Evolutionary conservation across 2,797 vertebrate genomes (phyloP).

Genomic region (Betta splendens): DNA sequence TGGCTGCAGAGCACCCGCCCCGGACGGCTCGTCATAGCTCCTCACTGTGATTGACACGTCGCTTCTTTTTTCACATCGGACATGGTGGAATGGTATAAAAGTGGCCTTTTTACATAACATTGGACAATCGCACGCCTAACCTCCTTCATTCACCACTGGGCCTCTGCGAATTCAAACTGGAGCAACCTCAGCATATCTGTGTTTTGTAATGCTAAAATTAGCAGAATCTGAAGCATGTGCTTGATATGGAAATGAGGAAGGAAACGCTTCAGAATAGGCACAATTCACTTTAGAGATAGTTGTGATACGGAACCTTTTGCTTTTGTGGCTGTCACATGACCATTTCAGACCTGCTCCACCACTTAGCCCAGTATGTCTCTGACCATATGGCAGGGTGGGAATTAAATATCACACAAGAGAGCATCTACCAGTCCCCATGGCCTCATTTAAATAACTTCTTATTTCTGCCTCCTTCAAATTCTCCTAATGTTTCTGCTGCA

Average conservation of each 20-base stretch:
- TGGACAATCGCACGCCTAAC: conserved; percentile 69
- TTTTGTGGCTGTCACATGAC: background rate
- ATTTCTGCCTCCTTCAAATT: conserved; percentile 14
- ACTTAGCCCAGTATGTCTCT: no score
- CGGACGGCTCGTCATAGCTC: conserved; percentile 56
- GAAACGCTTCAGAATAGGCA: no score
- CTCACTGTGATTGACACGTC: conserved; percentile 73
- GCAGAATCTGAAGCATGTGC: conserved; percentile 60
- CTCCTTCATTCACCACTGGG: conserved; percentile 60
- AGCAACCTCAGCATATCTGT: conserved; percentile 67
- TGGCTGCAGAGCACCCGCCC: conserved; percentile 36
- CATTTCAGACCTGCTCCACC: background rate
- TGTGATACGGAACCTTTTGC: no score
- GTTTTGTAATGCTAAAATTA: conserved; percentile 74
- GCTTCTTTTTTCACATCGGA: conserved; percentile 63
- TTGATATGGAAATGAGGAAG: conserved; percentile 63
- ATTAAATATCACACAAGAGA: conserved; percentile 41
- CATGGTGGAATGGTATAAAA: conserved; percentile 66
- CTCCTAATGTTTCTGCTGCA: conserved; percentile 6
- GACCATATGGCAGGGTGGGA: conserved; percentile 9
- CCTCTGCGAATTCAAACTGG: conserved; percentile 59
- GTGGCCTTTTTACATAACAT: conserved; percentile 78
- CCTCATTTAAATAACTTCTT: conserved; percentile 32
- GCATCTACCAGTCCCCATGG: conserved; percentile 20
- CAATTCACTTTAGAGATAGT: conserved; percentile 6